Evolutionary conservation across 2,113 vertebrate genomes (phyloP).

Genomic region (Thomomys bottae): DNA sequence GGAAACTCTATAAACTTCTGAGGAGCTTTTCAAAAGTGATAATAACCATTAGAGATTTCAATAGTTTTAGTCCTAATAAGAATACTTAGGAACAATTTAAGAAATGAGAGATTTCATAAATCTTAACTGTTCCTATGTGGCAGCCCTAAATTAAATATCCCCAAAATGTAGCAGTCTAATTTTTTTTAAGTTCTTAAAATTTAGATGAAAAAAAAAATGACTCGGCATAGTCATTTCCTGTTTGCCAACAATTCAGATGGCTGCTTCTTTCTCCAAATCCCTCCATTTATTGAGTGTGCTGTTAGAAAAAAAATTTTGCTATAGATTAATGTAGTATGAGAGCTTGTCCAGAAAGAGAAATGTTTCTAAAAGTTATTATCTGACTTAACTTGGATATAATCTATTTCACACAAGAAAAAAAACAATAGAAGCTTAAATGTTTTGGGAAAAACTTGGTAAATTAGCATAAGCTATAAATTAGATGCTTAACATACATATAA

Average conservation of each 20-base stretch:
- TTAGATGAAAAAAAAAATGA: background rate
- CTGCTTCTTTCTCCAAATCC: background rate
- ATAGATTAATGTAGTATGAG: background rate
- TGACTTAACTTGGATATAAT: background rate
- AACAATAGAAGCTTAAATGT: background rate
- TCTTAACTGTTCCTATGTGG: background rate
- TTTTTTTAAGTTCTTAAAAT: background rate
- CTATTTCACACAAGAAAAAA: background rate
- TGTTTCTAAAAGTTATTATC: background rate
- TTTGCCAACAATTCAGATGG: background rate
- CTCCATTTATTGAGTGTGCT: background rate
- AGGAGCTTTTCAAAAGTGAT: background rate
- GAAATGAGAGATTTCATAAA: background rate
- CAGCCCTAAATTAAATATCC: background rate
- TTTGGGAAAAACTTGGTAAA: background rate
- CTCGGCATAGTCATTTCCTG: background rate
- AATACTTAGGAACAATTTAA: background rate
- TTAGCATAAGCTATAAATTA: background rate
- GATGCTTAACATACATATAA: conserved; percentile 18
- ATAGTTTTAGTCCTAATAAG: conserved; percentile 14
- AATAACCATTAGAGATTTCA: conserved; percentile 5
- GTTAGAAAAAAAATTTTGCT: too few relatives aligned
- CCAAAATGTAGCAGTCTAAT: background rate
- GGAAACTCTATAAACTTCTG: background rate
- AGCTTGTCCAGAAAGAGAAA: background rate